phyloP scores from a whole-genome alignment of 2,888 invertebrate species.

The Drosophila mercatorum region DNA sequence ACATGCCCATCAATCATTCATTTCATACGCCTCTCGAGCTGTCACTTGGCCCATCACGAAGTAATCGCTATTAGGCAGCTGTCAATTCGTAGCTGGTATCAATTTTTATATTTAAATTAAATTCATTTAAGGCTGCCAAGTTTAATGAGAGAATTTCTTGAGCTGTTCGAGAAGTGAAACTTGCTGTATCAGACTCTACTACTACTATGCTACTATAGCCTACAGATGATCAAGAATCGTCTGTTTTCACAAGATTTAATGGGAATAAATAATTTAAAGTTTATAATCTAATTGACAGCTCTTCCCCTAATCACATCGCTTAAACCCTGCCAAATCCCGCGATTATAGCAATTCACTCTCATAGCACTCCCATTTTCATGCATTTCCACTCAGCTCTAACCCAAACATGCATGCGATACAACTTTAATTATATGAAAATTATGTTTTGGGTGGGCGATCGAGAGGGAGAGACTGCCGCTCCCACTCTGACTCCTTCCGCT shows the following conservation, averaged over 20 bases:
- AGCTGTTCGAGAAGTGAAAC: neutral
- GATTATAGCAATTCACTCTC: neutral
- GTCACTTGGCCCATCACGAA: slow-evolving; percentile 46
- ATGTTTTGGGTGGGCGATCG: slow-evolving; percentile 20
- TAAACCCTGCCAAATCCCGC: no score
- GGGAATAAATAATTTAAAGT: neutral
- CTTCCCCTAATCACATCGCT: no score
- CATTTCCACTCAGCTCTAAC: slow-evolving; percentile 7
- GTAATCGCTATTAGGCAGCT: slow-evolving; percentile 22
- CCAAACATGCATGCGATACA: slow-evolving; percentile 42
- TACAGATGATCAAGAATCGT: no score
- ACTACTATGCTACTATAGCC: no score
- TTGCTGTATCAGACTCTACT: no score
- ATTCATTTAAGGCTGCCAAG: neutral
- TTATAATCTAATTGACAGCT: no score
- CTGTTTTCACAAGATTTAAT: neutral
- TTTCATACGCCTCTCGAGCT: slow-evolving; percentile 37
- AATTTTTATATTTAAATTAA: slow-evolving; percentile 1
- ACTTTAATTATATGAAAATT: slow-evolving; percentile 63
- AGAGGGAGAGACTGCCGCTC: neutral
- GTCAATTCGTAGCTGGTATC: slow-evolving; percentile 6
- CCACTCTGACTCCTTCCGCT: neutral
- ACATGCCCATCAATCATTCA: slow-evolving; percentile 33
- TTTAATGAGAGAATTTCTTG: neutral
- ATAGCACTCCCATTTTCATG: neutral